Conservation (phyloP, 2,888 invertebrate genomes). For the Diogma glabrata region DNA sequence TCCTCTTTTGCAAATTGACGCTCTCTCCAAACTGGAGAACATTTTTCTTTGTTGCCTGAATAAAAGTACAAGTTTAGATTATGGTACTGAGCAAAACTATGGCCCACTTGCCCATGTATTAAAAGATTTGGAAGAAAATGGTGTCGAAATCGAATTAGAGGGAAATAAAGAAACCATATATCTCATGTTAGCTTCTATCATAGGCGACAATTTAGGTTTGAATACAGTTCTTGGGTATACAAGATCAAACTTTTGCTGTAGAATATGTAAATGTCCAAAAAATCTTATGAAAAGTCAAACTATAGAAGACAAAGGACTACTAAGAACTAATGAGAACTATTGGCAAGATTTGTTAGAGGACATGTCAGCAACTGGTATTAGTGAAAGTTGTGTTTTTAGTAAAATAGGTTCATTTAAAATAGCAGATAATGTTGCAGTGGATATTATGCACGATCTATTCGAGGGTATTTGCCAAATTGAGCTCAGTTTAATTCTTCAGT, state of each 20-base stretch:
- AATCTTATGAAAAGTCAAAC: not conserved
- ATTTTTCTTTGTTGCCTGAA: constrained; percentile 12
- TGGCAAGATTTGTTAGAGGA: constrained; percentile 5
- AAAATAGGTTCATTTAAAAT: constrained; percentile 23
- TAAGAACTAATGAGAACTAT: constrained; percentile 9
- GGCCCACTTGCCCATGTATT: constrained; percentile 1
- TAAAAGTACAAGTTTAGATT: constrained; percentile 4
- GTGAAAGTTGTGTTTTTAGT: constrained; percentile 6
- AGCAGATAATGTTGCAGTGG: not conserved
- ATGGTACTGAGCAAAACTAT: constrained; percentile 10
- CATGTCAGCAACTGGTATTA: constrained; percentile 9
- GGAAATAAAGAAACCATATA: not conserved
- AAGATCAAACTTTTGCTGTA: constrained; percentile 9
- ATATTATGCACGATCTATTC: not conserved
- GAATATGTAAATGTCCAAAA: constrained; percentile 9
- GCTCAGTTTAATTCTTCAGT: too few relatives aligned
- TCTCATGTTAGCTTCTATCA: not conserved
- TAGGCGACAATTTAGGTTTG: constrained; percentile 10
- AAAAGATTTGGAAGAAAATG: constrained; percentile 12
- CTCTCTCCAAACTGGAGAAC: constrained; percentile 10
- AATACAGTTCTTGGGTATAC: not conserved
- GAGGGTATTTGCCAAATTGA: not conserved
- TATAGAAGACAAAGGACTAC: not conserved
- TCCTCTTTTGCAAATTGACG: constrained; percentile 7
- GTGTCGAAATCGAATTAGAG: constrained; percentile 8